A percentile compares a stretch with the other conserved stretches of the same genome.
phyloP scores from a whole-genome alignment of 2,113 vertebrate species.

The Galeopterus variegatus region DNA sequence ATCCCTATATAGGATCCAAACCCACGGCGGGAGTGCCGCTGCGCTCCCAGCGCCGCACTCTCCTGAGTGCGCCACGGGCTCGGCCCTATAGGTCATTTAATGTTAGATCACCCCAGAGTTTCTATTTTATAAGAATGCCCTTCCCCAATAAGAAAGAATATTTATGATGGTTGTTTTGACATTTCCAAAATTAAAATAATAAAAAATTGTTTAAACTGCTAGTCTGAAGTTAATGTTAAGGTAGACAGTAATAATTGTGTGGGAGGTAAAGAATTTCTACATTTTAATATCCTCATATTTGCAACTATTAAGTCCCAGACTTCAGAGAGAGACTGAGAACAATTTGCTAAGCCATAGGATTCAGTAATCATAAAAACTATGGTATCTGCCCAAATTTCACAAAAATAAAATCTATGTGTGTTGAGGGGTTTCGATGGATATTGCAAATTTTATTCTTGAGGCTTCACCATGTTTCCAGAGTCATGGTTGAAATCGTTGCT shows the following conservation, averaged over 20 bases:
- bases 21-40: too few species aligned
- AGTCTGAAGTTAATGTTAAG: slow-evolving; percentile 8
- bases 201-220: slow-evolving; percentile 16
- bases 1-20: too few species aligned
- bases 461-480: slow-evolving; percentile 59
- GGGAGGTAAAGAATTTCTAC: not conserved
- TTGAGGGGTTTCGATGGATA: not conserved
- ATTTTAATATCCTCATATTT: not conserved
- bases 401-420: slow-evolving; percentile 39
- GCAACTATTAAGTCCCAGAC: slow-evolving; percentile 7
- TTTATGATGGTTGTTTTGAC: slow-evolving; percentile 14
- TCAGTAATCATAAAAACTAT: slow-evolving; percentile 45
- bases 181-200: slow-evolving; percentile 27
- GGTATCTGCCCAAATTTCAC: rapidly evolving
- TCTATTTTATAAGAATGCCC: slow-evolving; percentile 24
- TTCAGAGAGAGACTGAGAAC: not conserved
- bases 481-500: slow-evolving; percentile 51
- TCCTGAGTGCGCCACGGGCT: too few species aligned
- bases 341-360: slow-evolving; percentile 17
- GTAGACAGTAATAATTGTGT: slow-evolving; percentile 43
- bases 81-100: too few species aligned
- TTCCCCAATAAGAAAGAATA: slow-evolving; percentile 25
- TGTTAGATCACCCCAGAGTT: slow-evolving; percentile 5
- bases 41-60: too few species aligned
- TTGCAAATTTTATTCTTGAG: not conserved